Conservation (phyloP, 2,797 vertebrate species). For the Gymnocypris eckloni region DNA sequence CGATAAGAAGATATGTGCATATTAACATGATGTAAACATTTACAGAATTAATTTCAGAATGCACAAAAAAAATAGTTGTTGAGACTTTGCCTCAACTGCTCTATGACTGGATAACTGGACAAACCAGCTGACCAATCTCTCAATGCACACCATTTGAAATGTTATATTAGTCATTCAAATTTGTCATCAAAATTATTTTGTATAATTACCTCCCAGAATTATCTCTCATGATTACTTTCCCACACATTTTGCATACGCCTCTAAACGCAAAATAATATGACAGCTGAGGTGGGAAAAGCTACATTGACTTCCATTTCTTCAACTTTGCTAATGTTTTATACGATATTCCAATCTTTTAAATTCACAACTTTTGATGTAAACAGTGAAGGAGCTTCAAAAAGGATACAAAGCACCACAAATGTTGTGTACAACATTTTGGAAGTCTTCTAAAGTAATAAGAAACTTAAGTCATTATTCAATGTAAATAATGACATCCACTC, state of each 20-base stretch:
- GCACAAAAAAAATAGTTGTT: neutral
- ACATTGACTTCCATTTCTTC: neutral
- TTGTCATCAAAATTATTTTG: neutral
- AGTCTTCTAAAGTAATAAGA: neutral
- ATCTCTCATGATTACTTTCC: neutral
- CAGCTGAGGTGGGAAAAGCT: neutral
- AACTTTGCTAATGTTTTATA: neutral
- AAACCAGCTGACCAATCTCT: conserved; percentile 1
- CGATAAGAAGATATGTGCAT: neutral
- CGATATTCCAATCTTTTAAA: no score
- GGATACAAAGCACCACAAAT: neutral
- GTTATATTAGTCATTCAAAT: neutral
- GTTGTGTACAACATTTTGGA: neutral
- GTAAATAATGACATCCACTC: neutral
- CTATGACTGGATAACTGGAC: neutral
- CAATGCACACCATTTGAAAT: neutral
- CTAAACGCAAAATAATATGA: neutral
- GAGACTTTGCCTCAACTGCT: neutral
- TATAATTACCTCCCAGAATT: neutral
- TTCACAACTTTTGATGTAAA: neutral
- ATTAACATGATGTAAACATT: neutral
- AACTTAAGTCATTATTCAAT: neutral
- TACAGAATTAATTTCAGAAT: neutral
- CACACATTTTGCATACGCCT: neutral
- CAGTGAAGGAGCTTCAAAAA: neutral